Base-by-base conservation (phyloP, 2,113 vertebrate genomes). In the Carlito syrichta region DNA sequence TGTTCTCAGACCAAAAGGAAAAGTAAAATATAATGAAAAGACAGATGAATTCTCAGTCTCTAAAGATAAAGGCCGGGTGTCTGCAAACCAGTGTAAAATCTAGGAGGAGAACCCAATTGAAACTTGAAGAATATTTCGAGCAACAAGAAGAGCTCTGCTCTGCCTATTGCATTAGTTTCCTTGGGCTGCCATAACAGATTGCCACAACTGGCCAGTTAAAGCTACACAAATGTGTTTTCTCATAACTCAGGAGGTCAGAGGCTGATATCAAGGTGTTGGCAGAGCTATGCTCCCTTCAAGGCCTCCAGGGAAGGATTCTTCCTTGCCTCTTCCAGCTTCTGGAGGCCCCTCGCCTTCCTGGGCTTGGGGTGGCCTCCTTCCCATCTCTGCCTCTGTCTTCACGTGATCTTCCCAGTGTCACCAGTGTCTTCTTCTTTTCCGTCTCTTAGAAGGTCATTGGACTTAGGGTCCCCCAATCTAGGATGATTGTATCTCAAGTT, bases 291-390 rank as follows among this genome's bases (percentile, higher is more conserved):
- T 17, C 27, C 20, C 48, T 66, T 25, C 6, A 0, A 68, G n/a
- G 32, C 0, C 13, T 69, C n/a, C 9, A 20, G n/a, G 3, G 2
- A 1, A 54, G 25, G 8, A 10, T 0, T 0, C 6, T 8, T 58
- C 50, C 60, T 69, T 4, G 56, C 43, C 35, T 63, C 68, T 48
- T 23, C 20, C 32, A 30, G 84, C n/a, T 58, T 27, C 69, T 54
- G 3, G 40, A 12, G 23, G 16, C 81, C n/a, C 45, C 91, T 52
- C 54, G 12, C 4, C 19, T n/a, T 38, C 58, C 45, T 20, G 12
- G 5, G 14, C 40, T 45, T 14, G 2, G 5, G 8, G 56, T 17
- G 32, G 12, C 25, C 13, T 45, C 40, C 11, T 14, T 78, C 56
- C 2, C 3, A 27, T 27, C 16, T n/a, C 89, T 73, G 40, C 11